Evolutionary conservation across 2,888 invertebrate species (phyloP).

Genomic region (Sisyra terminalis): DNA sequence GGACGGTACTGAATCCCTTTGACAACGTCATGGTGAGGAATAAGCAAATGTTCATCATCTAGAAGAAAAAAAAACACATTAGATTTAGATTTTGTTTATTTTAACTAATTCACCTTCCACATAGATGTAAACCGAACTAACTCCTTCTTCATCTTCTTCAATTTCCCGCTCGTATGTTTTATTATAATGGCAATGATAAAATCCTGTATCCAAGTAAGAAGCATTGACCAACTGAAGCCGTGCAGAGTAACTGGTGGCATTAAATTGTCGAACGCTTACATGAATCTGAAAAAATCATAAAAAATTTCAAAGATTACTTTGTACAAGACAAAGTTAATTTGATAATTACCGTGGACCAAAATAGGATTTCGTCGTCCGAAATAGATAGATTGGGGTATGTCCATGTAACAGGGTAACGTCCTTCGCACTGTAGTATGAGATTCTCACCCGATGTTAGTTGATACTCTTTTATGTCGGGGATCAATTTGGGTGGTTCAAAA

Average conservation of each 20-base stretch:
- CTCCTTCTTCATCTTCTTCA: conserved; percentile 21
- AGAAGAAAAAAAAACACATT: conserved; percentile 13
- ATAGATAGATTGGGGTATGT: conserved; percentile 13
- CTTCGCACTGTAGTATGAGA: conserved; percentile 29
- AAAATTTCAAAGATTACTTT: too few species aligned
- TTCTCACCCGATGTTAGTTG: conserved; percentile 17
- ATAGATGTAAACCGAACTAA: conserved; percentile 33
- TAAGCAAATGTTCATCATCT: conserved; percentile 32
- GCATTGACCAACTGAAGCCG: conserved; percentile 16
- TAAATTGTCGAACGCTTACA: conserved; percentile 3
- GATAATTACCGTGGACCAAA: too few species aligned
- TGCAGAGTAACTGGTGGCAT: neutral
- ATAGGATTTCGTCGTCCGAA: neutral
- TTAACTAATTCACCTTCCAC: conserved; percentile 30
- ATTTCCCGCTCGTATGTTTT: too few species aligned
- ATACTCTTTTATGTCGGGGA: too few species aligned
- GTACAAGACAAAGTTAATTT: too few species aligned
- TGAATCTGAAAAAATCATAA: conserved; percentile 12
- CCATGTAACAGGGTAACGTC: conserved; percentile 27
- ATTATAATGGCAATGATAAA: conserved; percentile 23
- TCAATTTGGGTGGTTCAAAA: too few species aligned
- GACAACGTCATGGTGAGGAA: conserved; percentile 20
- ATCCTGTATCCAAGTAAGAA: conserved; percentile 24
- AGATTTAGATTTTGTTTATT: too few species aligned
- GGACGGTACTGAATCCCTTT: conserved; percentile 25